Conservation (phyloP, 2,797 vertebrate genomes). For the Tapera naevia region DNA sequence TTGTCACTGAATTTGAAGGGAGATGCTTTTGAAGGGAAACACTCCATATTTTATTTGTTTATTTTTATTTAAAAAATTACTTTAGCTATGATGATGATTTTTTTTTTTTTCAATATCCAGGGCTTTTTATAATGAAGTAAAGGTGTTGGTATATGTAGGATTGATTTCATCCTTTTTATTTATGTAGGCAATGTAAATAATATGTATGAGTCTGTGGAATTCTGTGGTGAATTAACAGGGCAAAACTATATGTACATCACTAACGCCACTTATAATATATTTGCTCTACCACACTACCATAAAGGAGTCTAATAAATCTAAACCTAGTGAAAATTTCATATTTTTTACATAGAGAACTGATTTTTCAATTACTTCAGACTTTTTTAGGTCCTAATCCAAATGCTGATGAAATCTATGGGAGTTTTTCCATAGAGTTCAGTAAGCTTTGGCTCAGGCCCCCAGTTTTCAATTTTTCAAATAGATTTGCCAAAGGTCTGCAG, state of each 20-base stretch:
- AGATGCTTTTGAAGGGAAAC: background rate
- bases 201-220: background rate
- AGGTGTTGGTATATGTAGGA: background rate
- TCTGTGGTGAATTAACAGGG: background rate
- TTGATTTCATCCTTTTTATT: background rate
- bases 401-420: constrained; percentile 63
- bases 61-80: background rate
- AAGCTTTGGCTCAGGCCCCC: constrained; percentile 39
- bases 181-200: background rate
- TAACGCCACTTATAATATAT: background rate
- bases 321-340: constrained; percentile 28
- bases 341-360: constrained; percentile 47
- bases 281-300: constrained; percentile 10
- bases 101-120: background rate
- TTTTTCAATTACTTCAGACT: constrained; percentile 64
- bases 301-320: constrained; percentile 35
- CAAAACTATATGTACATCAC: background rate
- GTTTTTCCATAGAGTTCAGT: constrained; percentile 57
- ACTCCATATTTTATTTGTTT: background rate
- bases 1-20: background rate
- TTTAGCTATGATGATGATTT: background rate
- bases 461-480: constrained; percentile 34
- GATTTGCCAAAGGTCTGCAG: constrained; percentile 57
- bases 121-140: background rate
- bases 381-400: constrained; percentile 47